phyloP scores from a whole-genome alignment of 2,888 invertebrate species.

The Drosophila borealis region DNA sequence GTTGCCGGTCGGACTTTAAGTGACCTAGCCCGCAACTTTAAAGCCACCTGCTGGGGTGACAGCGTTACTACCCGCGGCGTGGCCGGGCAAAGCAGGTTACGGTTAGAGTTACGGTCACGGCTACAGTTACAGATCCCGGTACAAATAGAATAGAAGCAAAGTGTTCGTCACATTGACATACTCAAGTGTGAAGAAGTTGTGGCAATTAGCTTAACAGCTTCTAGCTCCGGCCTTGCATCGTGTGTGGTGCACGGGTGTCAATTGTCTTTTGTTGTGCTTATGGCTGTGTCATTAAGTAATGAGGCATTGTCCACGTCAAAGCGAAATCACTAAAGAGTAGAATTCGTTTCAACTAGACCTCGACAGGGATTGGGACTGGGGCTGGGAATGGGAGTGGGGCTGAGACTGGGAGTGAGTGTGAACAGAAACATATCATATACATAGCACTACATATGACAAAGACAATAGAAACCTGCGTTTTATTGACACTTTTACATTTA shows the following conservation, averaged over 20 bases:
- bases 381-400: neutral
- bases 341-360: conserved; percentile 1
- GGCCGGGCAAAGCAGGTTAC: conserved; percentile 44
- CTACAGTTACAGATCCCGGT: conserved; percentile 35
- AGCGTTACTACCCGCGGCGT: conserved; percentile 27
- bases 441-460: conserved; percentile 20
- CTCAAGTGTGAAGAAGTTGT: conserved; percentile 65
- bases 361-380: too few relatives aligned
- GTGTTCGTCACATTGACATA: conserved; percentile 75
- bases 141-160: conserved; percentile 39
- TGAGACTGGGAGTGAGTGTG: neutral
- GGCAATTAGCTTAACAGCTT: conserved; percentile 82
- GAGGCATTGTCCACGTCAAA: conserved; percentile 68
- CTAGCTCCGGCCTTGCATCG: conserved; percentile 35
- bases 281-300: conserved; percentile 81
- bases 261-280: conserved; percentile 50
- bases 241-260: conserved; percentile 63
- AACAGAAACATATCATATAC: conserved; percentile 12
- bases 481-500: conserved; percentile 77
- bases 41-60: conserved; percentile 72
- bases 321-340: conserved; percentile 27
- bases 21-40: conserved; percentile 48
- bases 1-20: conserved; percentile 57
- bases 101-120: conserved; percentile 31
- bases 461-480: conserved; percentile 59